Evolutionary conservation across 1,140 invertebrate species (phyloP).

Genomic region (Zaprionus vittiger): DNA sequence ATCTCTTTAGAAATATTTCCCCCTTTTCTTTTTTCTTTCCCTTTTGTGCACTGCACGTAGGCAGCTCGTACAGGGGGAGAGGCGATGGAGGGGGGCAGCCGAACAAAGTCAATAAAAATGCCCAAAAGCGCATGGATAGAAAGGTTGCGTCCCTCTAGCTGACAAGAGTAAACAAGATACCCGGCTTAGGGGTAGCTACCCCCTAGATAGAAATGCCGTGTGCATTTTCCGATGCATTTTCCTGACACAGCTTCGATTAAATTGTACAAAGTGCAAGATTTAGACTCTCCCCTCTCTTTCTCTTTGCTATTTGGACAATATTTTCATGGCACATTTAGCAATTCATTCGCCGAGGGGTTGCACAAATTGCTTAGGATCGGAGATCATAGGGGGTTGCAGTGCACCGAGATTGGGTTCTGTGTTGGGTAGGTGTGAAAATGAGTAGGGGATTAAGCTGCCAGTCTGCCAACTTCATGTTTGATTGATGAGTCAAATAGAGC

Average conservation of each 20-base stretch:
- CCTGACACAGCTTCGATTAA: conserved; percentile 56
- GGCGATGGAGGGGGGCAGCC: not conserved
- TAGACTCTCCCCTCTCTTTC: not conserved
- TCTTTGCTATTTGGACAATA: conserved; percentile 44
- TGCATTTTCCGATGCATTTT: conserved; percentile 51
- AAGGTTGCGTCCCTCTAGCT: conserved; percentile 32
- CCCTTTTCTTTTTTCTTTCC: not conserved
- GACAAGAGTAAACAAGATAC: conserved; percentile 33
- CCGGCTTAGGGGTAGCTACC: conserved; percentile 50
- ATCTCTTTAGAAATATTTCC: conserved; percentile 24
- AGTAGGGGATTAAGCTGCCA: conserved; percentile 54
- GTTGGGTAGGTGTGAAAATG: conserved; percentile 63
- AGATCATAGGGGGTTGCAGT: conserved; percentile 46
- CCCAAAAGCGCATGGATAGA: conserved; percentile 47
- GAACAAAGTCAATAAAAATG: conserved; percentile 69
- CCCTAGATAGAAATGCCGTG: conserved; percentile 4
- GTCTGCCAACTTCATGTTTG: conserved; percentile 46
- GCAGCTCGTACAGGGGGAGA: not conserved
- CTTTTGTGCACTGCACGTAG: conserved; percentile 20
- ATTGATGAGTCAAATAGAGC: conserved; percentile 76
- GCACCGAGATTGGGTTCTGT: conserved; percentile 21
- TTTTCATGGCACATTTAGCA: conserved; percentile 51
- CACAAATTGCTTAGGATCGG: conserved; percentile 48
- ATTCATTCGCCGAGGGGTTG: conserved; percentile 8
- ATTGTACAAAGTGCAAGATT: conserved; percentile 65